phyloP scores from a whole-genome alignment of 2,888 invertebrate species.

The Pedicia rivosa region DNA sequence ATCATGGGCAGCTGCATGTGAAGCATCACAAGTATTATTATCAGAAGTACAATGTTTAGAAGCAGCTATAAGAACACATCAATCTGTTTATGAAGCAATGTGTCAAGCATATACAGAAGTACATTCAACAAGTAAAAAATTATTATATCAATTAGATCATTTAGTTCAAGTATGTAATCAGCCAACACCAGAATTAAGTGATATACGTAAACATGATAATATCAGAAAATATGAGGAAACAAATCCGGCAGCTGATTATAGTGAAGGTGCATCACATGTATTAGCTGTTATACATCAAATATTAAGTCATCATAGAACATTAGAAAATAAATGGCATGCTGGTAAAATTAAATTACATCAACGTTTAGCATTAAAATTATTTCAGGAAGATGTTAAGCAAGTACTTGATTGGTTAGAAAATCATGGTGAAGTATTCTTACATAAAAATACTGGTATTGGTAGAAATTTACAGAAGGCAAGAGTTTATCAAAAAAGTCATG shows the following conservation, averaged over 20 bases:
- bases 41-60: slow-evolving; percentile 79
- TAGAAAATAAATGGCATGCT: slow-evolving; percentile 90
- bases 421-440: slow-evolving; percentile 92
- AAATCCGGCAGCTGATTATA: slow-evolving; percentile 90
- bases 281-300: slow-evolving; percentile 94
- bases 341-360: slow-evolving; percentile 93
- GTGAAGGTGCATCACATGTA: slow-evolving; percentile 91
- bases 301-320: slow-evolving; percentile 79
- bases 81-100: slow-evolving; percentile 91
- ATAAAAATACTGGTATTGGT: slow-evolving; percentile 94
- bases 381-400: slow-evolving; percentile 96
- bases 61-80: slow-evolving; percentile 82
- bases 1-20: slow-evolving; percentile 86
- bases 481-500: slow-evolving; percentile 94
- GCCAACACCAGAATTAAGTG: slow-evolving; percentile 38
- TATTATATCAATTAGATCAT: slow-evolving; percentile 88
- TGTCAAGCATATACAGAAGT: slow-evolving; percentile 91
- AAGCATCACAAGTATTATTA: slow-evolving; percentile 54
- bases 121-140: slow-evolving; percentile 91
- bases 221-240: slow-evolving; percentile 28
- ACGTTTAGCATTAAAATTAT: slow-evolving; percentile 74
- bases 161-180: slow-evolving; percentile 93
- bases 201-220: slow-evolving; percentile 45
- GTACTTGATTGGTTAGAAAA: slow-evolving; percentile 94
- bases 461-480: slow-evolving; percentile 87